Percentiles rank a stretch among this genome's conserved stretches.
These are phyloP conservation scores for Paramormyrops kingsleyae DNA, from an alignment of 2,113 vertebrate species.

Conservation along the genomic window DNA sequence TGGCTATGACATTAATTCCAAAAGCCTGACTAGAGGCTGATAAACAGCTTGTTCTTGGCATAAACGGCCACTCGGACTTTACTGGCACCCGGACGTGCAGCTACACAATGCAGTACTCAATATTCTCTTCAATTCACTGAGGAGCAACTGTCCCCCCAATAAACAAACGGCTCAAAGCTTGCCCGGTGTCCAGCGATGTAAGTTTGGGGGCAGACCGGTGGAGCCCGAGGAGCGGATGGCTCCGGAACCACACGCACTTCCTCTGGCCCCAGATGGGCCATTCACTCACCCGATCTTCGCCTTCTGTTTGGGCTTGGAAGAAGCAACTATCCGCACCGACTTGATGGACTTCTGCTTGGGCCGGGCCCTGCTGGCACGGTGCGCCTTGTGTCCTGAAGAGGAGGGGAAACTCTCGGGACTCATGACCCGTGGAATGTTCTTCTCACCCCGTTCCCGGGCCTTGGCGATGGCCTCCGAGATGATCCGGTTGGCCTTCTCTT, in stretches of 20 bases:
- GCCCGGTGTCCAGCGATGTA: background rate
- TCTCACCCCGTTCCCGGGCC: constrained; percentile 89
- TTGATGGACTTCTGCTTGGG: constrained; percentile 79
- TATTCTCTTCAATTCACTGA: background rate
- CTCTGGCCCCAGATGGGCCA: background rate
- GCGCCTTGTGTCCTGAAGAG: constrained; percentile 66
- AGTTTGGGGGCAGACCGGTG: background rate
- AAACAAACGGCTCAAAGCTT: background rate
- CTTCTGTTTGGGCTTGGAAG: constrained; percentile 86
- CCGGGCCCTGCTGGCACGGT: constrained; percentile 68
- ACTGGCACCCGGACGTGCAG: background rate
- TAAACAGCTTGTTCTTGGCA: background rate
- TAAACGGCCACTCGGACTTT: background rate
- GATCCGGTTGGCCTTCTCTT: constrained; percentile 97
- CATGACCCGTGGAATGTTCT: constrained; percentile 96
- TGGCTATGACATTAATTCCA: background rate
- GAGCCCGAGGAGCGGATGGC: background rate
- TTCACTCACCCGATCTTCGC: constrained; percentile 85
- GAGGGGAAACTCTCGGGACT: constrained; percentile 94
- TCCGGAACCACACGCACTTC: background rate
- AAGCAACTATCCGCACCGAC: constrained; percentile 72
- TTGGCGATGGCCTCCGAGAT: constrained; percentile 96
- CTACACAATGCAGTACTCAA: background rate
- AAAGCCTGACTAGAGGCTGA: background rate
- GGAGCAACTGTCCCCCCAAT: background rate